Conservation (phyloP, 2,797 vertebrate genomes). For the Enoplosus armatus region DNA sequence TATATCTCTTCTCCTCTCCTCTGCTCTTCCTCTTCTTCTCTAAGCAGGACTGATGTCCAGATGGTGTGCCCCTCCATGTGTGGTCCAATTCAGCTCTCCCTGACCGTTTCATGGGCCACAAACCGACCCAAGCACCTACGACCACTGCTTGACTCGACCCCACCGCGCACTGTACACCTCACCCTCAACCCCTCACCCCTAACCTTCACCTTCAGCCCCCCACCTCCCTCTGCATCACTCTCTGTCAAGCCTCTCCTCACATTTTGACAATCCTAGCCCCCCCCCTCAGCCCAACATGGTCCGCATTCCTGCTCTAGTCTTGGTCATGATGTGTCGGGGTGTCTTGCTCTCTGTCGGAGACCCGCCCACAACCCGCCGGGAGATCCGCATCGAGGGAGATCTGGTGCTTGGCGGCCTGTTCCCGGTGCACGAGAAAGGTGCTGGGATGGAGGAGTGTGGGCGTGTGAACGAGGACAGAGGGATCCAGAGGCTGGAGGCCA, state of each 20-base stretch:
- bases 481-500: slow-evolving; percentile 97
- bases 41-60: slow-evolving; percentile 79
- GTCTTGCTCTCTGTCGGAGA: slow-evolving; percentile 91
- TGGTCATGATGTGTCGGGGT: slow-evolving; percentile 86
- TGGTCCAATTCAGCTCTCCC: slow-evolving; percentile 78
- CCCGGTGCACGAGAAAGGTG: slow-evolving; percentile 97
- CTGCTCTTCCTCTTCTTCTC: slow-evolving; percentile 32
- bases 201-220: slow-evolving; percentile 53
- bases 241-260: slow-evolving; percentile 53
- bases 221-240: slow-evolving; percentile 50
- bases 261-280: slow-evolving; percentile 46
- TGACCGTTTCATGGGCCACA: slow-evolving; percentile 85
- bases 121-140: slow-evolving; percentile 72
- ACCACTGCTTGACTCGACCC: slow-evolving; percentile 76
- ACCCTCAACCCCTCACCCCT: slow-evolving; percentile 61
- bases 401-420: slow-evolving; percentile 96
- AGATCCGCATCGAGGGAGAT: slow-evolving; percentile 98
- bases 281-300: slow-evolving; percentile 86
- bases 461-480: slow-evolving; percentile 96
- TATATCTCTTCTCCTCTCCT: slow-evolving; percentile 4
- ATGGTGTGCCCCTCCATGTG: slow-evolving; percentile 82
- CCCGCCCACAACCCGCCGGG: slow-evolving; percentile 90
- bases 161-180: slow-evolving; percentile 38
- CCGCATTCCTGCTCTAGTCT: slow-evolving; percentile 84
- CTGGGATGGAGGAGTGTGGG: slow-evolving; percentile 95